Evolutionary conservation across 1,140 invertebrate species (phyloP), one percentile per base, ranked within the genome.

Genomic region (Cydia fagiglandana): DNA sequence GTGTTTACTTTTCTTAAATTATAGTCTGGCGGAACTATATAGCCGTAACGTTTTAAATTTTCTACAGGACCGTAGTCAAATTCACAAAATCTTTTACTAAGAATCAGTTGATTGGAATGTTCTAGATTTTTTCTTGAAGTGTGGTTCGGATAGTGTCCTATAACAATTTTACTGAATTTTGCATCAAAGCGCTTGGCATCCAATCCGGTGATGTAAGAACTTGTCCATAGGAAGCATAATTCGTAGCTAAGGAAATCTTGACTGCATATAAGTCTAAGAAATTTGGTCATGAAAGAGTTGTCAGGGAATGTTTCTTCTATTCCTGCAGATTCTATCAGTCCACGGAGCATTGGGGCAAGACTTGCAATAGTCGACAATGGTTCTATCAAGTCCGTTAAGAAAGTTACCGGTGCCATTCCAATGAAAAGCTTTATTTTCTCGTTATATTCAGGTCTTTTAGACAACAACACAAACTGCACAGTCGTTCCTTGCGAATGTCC

Each of bases 391-490:
- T 70, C n/a, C 2, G n/a, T 17, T 34, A 70, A 34, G 24, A 41
- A 70, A 2, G 66, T 17, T 17, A 38, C 28, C 7, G 66, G 66
- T 10, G 66, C 66, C 66, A 70, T 38, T 9, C 30, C 66, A 9
- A 70, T 70, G 34, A 70, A 38, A 7, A 70, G 30, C 30, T 34
- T 38, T n/a, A 70, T 38, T 41, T 70, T 70, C 34, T 70, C 30
- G 13, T 70, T 70, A 17, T 70, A 70, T 70, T 70, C 66, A 7
- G 66, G 66, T 10, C n/a, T 70, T 70, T 70, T 70, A n/a, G 66
- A 70, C 13, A 70, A 38, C n/a, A 70, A 38, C 34, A 70, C 66
- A 38, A 70, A 70, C 7, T 70, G 66, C 12, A 17, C 34, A 10
- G 66, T 70, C 2, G 66, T 70, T n/a, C 66, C 66, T 70, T 38